Evolutionary conservation across 2,888 invertebrate genomes (phyloP).

Genomic region (Cephalotes varians): DNA sequence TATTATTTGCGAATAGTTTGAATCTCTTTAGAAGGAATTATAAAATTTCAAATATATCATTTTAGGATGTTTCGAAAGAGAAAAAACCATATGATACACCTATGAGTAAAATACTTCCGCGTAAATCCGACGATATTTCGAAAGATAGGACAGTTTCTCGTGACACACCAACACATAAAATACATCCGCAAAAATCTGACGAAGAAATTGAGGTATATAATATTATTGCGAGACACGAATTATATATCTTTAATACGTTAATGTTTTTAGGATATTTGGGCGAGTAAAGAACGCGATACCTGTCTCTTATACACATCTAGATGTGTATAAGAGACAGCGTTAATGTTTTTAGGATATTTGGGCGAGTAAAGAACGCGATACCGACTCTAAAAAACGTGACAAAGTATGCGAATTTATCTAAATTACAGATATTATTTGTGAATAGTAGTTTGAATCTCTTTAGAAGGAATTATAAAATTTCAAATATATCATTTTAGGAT

Average conservation of each 20-base stretch:
- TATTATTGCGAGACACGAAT: not conserved
- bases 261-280: constrained; percentile 17
- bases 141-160: constrained; percentile 12
- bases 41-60: not conserved
- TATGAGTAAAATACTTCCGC: not conserved
- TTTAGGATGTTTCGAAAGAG: constrained; percentile 10
- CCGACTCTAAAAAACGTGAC: not conserved
- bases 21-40: not conserved
- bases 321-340: not conserved
- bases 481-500: constrained; percentile 19
- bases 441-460: not conserved
- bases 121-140: not conserved
- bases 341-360: constrained; percentile 21
- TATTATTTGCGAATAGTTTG: not conserved
- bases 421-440: not conserved
- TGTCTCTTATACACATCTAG: too few relatives aligned
- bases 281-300: not conserved
- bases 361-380: not conserved
- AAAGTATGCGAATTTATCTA: not conserved
- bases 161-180: not conserved
- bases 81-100: not conserved
- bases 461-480: not conserved
- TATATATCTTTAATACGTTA: not conserved
- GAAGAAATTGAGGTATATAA: constrained; percentile 19
- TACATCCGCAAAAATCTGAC: not conserved